These are phyloP conservation scores for Oceanodroma tethys DNA, from an alignment of 2,113 vertebrate species.

Conservation along the genomic window DNA sequence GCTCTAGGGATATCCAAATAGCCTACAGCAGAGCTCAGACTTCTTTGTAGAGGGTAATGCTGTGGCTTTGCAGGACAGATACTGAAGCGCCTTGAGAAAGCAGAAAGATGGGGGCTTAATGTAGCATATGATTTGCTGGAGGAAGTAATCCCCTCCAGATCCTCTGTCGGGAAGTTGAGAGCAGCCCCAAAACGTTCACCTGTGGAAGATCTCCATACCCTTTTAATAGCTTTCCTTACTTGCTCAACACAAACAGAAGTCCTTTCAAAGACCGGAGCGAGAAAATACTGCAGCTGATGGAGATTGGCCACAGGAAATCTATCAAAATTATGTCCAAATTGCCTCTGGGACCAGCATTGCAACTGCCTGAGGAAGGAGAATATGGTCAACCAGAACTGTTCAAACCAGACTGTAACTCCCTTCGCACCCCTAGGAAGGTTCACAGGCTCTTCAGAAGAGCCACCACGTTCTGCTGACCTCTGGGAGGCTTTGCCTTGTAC, in stretches of 20 bases:
- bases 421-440: background rate
- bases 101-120: background rate
- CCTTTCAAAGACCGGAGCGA: background rate
- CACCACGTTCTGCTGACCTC: background rate
- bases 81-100: background rate
- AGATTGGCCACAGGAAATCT: background rate
- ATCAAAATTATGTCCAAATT: background rate
- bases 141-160: background rate
- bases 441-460: background rate
- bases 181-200: background rate
- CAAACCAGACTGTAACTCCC: background rate
- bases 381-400: background rate
- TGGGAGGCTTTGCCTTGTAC: background rate
- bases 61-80: background rate
- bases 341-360: background rate
- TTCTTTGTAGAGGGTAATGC: background rate
- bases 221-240: background rate
- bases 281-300: background rate
- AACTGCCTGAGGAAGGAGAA: background rate
- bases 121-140: background rate
- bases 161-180: background rate
- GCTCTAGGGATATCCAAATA: background rate
- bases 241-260: background rate
- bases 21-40: too few relatives aligned
- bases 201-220: background rate